phyloP scores from a whole-genome alignment of 2,113 vertebrate species.

The Mungos mungo region DNA sequence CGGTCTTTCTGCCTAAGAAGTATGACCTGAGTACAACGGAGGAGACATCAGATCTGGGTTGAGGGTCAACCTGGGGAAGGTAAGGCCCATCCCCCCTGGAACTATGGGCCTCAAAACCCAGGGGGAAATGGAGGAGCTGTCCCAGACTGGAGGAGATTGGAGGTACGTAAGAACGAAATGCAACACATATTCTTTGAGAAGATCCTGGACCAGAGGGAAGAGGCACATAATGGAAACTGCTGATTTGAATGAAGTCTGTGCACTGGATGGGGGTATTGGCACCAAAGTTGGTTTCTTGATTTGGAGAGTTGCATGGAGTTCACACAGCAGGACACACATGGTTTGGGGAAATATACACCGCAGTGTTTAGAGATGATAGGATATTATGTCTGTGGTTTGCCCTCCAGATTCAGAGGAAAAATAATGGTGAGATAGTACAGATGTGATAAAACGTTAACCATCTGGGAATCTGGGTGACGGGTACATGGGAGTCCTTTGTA shows the following conservation, averaged over 20 bases:
- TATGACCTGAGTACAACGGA: neutral
- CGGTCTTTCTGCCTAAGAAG: neutral
- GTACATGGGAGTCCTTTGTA: neutral
- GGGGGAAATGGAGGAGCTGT: neutral
- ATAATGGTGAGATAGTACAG: neutral
- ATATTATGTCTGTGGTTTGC: neutral
- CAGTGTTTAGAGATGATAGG: neutral
- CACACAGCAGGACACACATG: neutral
- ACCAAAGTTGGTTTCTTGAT: neutral
- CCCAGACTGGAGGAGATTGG: neutral
- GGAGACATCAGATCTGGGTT: neutral
- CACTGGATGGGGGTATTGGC: neutral
- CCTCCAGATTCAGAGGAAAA: conserved; percentile 7
- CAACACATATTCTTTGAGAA: neutral
- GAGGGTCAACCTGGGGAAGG: neutral
- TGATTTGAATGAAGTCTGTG: neutral
- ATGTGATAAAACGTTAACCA: neutral
- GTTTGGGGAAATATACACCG: neutral
- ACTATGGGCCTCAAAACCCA: neutral
- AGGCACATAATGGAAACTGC: neutral
- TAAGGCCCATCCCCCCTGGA: neutral
- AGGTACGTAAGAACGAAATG: neutral
- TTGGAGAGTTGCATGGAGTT: neutral
- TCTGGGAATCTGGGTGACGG: neutral
- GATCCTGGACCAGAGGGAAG: neutral